Conservation (phyloP, 2,888 invertebrate species). For the Brachypterus glaber region DNA sequence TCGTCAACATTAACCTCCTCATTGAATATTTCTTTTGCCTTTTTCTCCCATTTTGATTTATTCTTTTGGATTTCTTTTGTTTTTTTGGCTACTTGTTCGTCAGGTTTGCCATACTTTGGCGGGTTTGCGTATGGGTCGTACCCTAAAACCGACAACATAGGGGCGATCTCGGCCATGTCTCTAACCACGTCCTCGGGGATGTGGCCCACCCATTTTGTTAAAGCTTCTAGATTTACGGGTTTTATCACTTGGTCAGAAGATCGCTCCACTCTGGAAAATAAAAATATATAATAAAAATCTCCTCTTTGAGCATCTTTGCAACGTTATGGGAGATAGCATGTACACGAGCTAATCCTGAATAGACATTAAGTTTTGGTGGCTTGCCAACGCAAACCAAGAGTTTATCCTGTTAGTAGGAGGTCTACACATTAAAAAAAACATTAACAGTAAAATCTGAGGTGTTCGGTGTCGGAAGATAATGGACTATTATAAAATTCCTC, state of each 20-base stretch:
- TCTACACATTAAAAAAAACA: too few relatives aligned
- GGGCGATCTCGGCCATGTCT: slow-evolving; percentile 88
- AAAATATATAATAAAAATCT: too few relatives aligned
- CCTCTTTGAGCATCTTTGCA: too few relatives aligned
- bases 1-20: slow-evolving; percentile 31
- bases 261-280: slow-evolving; percentile 74
- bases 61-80: slow-evolving; percentile 42
- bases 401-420: too few relatives aligned
- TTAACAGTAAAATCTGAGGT: too few relatives aligned
- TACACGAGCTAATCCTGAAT: too few relatives aligned
- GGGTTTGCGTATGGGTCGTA: slow-evolving; percentile 97
- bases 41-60: slow-evolving; percentile 37
- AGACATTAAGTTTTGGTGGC: too few relatives aligned
- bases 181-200: slow-evolving; percentile 84
- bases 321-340: too few relatives aligned
- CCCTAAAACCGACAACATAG: slow-evolving; percentile 85
- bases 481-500: too few relatives aligned
- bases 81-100: slow-evolving; percentile 62
- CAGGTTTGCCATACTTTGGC: slow-evolving; percentile 85
- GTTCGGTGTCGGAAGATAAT: too few relatives aligned
- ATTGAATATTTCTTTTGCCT: slow-evolving; percentile 41
- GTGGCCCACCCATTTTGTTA: slow-evolving; percentile 85
- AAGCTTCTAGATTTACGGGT: slow-evolving; percentile 92
- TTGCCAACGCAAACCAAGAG: too few relatives aligned
- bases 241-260: slow-evolving; percentile 99